Evolutionary conservation across 1,140 invertebrate species (phyloP).

Genomic region (Bactericera cockerelli): DNA sequence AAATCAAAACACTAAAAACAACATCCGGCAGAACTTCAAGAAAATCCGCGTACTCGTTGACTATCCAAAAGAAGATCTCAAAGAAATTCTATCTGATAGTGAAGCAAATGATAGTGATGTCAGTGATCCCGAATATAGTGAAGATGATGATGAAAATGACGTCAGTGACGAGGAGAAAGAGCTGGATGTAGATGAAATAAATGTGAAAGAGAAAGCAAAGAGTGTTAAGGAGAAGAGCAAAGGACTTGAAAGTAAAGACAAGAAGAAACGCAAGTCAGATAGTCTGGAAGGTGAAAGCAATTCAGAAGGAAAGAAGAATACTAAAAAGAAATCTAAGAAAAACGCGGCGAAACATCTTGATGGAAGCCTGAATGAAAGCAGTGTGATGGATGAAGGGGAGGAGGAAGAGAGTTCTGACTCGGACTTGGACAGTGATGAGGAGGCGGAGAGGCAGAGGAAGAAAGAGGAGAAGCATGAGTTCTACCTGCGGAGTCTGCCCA

Average conservation of each 20-base stretch:
- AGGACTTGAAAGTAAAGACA: not conserved
- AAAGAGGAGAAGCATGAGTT: slow-evolving; percentile 29
- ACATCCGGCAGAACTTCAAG: slow-evolving; percentile 57
- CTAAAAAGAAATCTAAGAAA: slow-evolving; percentile 3
- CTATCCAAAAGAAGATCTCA: slow-evolving; percentile 49
- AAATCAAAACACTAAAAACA: slow-evolving; percentile 22
- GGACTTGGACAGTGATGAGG: slow-evolving; percentile 25
- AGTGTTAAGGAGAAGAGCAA: too few species aligned
- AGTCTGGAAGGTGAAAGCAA: slow-evolving; percentile 15
- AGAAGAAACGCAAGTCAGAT: slow-evolving; percentile 11
- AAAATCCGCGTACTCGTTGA: slow-evolving; percentile 60
- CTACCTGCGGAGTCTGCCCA: slow-evolving; percentile 35
- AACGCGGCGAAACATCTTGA: too few species aligned
- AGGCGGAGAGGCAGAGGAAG: slow-evolving; percentile 16
- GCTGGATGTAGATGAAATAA: too few species aligned
- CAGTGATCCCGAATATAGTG: not conserved
- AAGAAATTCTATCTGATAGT: slow-evolving; percentile 18
- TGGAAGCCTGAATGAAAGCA: slow-evolving; percentile 18
- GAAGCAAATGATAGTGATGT: not conserved
- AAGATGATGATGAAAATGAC: not conserved
- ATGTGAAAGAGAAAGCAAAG: too few species aligned
- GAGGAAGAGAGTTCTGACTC: slow-evolving; percentile 25
- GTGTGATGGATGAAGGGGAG: too few species aligned
- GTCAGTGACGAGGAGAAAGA: too few species aligned
- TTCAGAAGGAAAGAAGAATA: not conserved